Base-by-base conservation (phyloP, 1,140 invertebrate genomes). In the Orchesella cincta region DNA sequence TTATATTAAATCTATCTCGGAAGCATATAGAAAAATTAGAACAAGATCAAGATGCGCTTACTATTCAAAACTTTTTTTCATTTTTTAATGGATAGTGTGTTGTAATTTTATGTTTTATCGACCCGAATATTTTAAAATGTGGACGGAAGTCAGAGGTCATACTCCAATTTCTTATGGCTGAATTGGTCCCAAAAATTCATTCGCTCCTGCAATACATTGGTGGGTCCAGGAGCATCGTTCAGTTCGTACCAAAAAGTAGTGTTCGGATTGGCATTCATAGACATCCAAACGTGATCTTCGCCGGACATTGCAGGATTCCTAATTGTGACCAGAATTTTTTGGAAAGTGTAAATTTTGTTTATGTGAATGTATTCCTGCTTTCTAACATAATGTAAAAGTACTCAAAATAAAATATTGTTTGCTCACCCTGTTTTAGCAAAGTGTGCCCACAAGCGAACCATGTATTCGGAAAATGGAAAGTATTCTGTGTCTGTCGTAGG, bases 161-260 rank as follows among this genome's bases (percentile, higher is more conserved):
- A 80, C 28, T 20, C 54, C 77, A 78, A 67, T 31, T 78, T 76
- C 20, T 34, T 33, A 2, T 46, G 36, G 29, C 34, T 20, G 62
- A 76, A 80, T 35, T 73, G 73, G 28, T 80, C 74, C 79, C 79
- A 80, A 71, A 80, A 80, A 5, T 73, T n/a, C 73, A 80, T 80
- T 36, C 79, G 5, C 0, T 73, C 54, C 29, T 29, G 1, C 20
- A 80, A 3, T 3, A 52, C 35, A 18, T 73, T 20, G 1, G 35
- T 54, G 64, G 74, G 73, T 52, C 62, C 29, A 0, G 73, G 39
- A 1, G 46, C 23, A 36, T 80, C 79, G 29, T 80, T 52, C 3
- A 80, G 33, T 34, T 74, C 36, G 33, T 54, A 78, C 76, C 76
- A 80, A 16, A 70, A 71, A 62, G 28, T 28, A 14, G 39, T 5